Evolutionary conservation across 2,888 invertebrate species (phyloP).

Genomic region (Cephus runcator): DNA sequence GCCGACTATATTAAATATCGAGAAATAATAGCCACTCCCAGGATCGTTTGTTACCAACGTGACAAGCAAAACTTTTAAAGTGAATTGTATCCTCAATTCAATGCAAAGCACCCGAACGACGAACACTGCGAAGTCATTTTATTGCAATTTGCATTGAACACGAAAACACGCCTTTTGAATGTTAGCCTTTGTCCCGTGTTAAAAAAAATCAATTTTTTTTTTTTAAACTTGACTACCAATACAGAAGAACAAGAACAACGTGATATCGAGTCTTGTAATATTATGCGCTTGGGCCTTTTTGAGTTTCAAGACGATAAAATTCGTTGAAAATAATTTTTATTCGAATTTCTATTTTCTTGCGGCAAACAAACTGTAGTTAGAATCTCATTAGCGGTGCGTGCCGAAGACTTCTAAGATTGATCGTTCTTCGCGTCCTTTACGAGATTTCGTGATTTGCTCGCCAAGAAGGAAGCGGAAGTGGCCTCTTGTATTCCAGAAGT

Average conservation of each 20-base stretch:
- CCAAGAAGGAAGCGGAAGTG: constrained; percentile 9
- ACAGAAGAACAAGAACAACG: not conserved
- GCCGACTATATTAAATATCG: not conserved
- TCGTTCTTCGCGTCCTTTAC: not conserved
- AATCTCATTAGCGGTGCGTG: not conserved
- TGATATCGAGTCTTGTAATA: not conserved
- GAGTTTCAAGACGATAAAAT: not conserved
- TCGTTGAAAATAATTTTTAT: not conserved
- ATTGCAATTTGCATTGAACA: not conserved
- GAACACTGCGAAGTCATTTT: not conserved
- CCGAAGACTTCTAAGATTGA: not conserved
- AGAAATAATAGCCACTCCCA: not conserved
- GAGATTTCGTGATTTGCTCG: not conserved
- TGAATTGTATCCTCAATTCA: not conserved
- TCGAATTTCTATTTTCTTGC: not conserved
- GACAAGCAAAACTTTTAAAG: not conserved
- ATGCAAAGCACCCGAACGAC: not conserved
- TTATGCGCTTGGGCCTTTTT: not conserved
- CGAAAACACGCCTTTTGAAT: not conserved
- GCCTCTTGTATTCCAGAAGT: constrained; percentile 12
- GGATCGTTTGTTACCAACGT: not conserved
- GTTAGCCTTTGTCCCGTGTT: not conserved
- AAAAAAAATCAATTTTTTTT: not conserved
- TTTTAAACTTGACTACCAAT: not conserved
- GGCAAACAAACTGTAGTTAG: not conserved